phyloP scores from a whole-genome alignment of 2,797 vertebrate genomes.

The Salarias fasciatus region DNA sequence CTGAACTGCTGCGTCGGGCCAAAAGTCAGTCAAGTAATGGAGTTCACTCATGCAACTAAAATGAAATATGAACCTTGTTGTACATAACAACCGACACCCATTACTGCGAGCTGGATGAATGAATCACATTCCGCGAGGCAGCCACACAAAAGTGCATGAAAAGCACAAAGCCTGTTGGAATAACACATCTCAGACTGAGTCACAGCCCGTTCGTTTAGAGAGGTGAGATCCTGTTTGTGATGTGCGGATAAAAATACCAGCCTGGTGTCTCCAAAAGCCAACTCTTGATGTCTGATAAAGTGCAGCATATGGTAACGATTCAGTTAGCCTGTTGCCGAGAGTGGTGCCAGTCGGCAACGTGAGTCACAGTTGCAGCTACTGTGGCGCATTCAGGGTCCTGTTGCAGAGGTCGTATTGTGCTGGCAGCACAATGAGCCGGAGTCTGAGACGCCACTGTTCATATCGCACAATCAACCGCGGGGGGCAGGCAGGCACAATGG shows the following conservation, averaged over 20 bases:
- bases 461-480: conserved; percentile 13
- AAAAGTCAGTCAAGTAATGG: conserved; percentile 12
- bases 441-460: not conserved
- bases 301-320: conserved; percentile 53
- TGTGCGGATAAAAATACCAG: conserved; percentile 56
- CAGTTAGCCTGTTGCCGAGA: conserved; percentile 43
- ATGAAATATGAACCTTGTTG: conserved; percentile 26
- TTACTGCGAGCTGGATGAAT: conserved; percentile 33
- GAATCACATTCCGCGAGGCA: conserved; percentile 49
- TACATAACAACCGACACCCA: not conserved
- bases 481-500: not conserved
- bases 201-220: conserved; percentile 40
- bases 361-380: conserved; percentile 41
- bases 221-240: conserved; percentile 59
- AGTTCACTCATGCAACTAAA: conserved; percentile 19
- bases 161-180: conserved; percentile 31
- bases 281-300: conserved; percentile 37
- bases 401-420: conserved; percentile 29
- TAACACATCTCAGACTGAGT: conserved; percentile 47
- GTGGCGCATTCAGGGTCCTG: conserved; percentile 21
- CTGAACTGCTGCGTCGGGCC: not conserved
- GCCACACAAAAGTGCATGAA: conserved; percentile 27
- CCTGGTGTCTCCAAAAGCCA: conserved; percentile 36
- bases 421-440: conserved; percentile 1
- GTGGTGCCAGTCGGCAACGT: conserved; percentile 22